Conservation (phyloP, 2,888 invertebrate species). For the Lasioglossum leucozonium region DNA sequence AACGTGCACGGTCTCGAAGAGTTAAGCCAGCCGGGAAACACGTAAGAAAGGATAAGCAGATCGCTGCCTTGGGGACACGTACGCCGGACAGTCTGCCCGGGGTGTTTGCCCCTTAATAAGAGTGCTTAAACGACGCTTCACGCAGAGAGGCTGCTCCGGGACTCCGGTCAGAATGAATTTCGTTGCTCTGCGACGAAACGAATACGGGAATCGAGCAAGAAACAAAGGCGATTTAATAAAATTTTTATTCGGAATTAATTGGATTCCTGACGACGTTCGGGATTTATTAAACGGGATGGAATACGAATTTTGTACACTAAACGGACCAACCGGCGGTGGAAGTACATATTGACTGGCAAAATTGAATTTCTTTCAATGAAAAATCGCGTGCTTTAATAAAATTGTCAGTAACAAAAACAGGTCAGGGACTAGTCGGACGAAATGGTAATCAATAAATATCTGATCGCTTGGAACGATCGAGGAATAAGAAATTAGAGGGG, state of each 20-base stretch:
- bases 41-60: slow-evolving; percentile 36
- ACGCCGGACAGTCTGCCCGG: slow-evolving; percentile 11
- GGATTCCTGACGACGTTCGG: neutral
- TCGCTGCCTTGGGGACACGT: slow-evolving; percentile 29
- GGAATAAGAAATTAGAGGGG: neutral
- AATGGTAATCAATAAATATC: neutral
- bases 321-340: too few species aligned
- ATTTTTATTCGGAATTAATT: neutral
- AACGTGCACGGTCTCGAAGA: neutral
- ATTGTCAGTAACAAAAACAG: too few species aligned
- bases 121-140: neutral
- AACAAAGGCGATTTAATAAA: neutral
- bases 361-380: neutral
- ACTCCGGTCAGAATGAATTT: slow-evolving; percentile 19
- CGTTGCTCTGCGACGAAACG: neutral
- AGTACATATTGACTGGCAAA: neutral
- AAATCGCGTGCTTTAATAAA: neutral
- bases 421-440: too few species aligned
- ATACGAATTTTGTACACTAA: neutral
- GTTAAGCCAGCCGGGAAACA: slow-evolving; percentile 33
- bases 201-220: neutral
- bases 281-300: neutral
- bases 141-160: slow-evolving; percentile 18
- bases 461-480: neutral
- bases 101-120: slow-evolving; percentile 39